phyloP scores from a whole-genome alignment of 1,140 invertebrate species.

The Platyscapa corneri region DNA sequence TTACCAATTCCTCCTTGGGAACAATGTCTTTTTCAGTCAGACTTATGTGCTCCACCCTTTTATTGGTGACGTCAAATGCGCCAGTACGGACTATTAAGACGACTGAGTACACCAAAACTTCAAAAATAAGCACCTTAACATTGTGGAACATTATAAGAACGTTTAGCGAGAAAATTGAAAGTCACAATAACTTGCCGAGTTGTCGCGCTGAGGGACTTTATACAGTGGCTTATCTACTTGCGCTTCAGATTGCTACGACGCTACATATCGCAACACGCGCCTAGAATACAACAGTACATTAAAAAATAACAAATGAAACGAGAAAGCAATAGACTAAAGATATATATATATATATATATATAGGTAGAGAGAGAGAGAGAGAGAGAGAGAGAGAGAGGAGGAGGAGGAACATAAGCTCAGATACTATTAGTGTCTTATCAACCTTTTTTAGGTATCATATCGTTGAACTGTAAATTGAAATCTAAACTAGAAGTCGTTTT shows the following conservation, averaged over 20 bases:
- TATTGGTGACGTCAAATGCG: conserved; percentile 55
- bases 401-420: not conserved
- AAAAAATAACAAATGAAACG: not conserved
- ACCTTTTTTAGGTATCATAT: not conserved
- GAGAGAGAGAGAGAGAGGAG: not conserved
- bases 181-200: conserved; percentile 21
- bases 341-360: too few relatives aligned
- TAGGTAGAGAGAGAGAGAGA: too few relatives aligned
- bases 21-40: conserved; percentile 56
- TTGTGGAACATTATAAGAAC: conserved; percentile 50
- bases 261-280: conserved; percentile 29
- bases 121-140: conserved; percentile 22
- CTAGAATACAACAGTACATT: conserved; percentile 7
- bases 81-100: not conserved
- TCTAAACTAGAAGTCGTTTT: not conserved
- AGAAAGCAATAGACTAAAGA: not conserved
- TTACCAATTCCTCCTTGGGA: conserved; percentile 57
- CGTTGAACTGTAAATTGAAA: not conserved
- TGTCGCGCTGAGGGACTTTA: conserved; percentile 9
- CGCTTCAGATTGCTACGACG: conserved; percentile 1
- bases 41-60: conserved; percentile 48
- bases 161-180: not conserved
- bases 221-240: conserved; percentile 37
- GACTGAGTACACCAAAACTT: conserved; percentile 11
- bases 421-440: conserved; percentile 15